Base-by-base conservation (phyloP, 2,797 vertebrate species). In the Cetoscarus ocellatus region DNA sequence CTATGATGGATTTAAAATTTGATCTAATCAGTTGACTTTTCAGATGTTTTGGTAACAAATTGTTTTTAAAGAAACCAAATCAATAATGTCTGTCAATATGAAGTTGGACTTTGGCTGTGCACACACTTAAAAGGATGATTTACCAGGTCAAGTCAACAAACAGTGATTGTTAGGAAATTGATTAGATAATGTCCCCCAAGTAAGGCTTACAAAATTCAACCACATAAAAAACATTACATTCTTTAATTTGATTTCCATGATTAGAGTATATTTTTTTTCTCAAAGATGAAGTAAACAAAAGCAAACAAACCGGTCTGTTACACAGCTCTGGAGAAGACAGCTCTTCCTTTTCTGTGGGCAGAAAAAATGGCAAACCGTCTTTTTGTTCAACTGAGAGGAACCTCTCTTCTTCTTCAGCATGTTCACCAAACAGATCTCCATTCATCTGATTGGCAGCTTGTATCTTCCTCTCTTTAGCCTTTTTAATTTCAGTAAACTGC, bases 281-380 rank as follows among this genome's bases (percentile, higher is more conserved):
- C 2, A 27, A n/a, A 45, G 8, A 35, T 5, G 13, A 38, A 34
- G 18, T 1, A 50, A 1, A 75, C 14, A 36, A 14, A 73, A 64
- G 64, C 6, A 47, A 80, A 96, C 98, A 97, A 75, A 99, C 98
- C 6, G 95, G 94, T 89, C 94, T 93, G 84, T 95, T 94, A 77
- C 95, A 97, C 79, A 97, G 89, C 61, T 99, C 97, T 72, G 97
- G 97, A 83, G 97, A 99, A 18, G 95, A 97, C 79, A 95, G 92
- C 82, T 97, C 96, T 47, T 96, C 90, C 75, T 97, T 92, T n/a
- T 96, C 93, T 19, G 85, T 83, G 63, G 95, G 80, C 40, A 96
- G 87, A 86, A 96, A 94, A 84, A 85, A 92, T 61, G 91, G 93
- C 8, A 96, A 81, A 54, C 78, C 56, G 0, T 94, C 83, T 6